phyloP scores from a whole-genome alignment of 2,797 vertebrate genomes.

The Bufotes viridis region DNA sequence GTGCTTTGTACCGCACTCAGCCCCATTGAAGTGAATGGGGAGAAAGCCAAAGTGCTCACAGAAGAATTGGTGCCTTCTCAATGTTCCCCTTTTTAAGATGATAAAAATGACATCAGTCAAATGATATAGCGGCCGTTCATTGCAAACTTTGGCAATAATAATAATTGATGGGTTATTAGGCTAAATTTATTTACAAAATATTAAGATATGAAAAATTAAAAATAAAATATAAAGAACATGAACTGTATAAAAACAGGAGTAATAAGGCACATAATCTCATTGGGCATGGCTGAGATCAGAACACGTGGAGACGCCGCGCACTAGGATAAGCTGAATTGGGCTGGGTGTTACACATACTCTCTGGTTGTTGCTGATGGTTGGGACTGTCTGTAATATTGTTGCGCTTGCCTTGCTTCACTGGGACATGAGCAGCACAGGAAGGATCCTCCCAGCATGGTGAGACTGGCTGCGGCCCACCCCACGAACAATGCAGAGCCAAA shows the following conservation, averaged over 20 bases:
- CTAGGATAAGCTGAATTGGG: neutral
- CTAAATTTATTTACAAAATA: conserved; percentile 36
- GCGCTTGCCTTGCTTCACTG: conserved; percentile 81
- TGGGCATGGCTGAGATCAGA: neutral
- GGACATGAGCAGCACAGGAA: conserved; percentile 95
- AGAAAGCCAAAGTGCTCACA: too few species aligned
- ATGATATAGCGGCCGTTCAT: neutral
- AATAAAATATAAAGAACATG: neutral
- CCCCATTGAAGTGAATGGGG: too few species aligned
- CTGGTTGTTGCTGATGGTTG: conserved; percentile 84
- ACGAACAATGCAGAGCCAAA: conserved; percentile 94
- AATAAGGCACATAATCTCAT: neutral
- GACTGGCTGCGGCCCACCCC: conserved; percentile 90
- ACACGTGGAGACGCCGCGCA: neutral
- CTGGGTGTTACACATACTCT: conserved; percentile 90
- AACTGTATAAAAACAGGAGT: conserved; percentile 1
- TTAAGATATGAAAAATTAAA: neutral
- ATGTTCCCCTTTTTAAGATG: neutral
- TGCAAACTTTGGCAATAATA: neutral
- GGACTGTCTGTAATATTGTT: conserved; percentile 89
- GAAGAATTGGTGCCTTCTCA: neutral
- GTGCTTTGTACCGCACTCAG: too few species aligned
- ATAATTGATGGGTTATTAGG: neutral
- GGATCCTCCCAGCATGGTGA: conserved; percentile 88
- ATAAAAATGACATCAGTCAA: neutral